Evolutionary conservation across 2,113 vertebrate species (phyloP).

Genomic region (Oreochromis tanganicae): DNA sequence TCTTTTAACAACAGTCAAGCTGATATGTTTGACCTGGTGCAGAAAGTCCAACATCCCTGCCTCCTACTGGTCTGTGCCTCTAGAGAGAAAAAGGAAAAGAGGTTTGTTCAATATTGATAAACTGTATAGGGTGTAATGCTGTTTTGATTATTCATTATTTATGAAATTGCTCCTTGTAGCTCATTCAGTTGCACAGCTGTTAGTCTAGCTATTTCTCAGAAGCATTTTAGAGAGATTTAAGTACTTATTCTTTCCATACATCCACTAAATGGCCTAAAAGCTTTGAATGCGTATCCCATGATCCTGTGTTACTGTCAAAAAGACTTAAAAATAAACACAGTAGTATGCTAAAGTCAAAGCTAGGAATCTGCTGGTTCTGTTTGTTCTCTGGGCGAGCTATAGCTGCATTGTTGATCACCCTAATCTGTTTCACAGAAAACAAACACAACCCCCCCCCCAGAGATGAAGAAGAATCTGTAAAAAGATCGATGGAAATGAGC

Average conservation of each 20-base stretch:
- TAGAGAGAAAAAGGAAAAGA: neutral
- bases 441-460: accelerated
- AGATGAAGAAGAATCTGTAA: neutral
- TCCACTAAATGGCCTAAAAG: neutral
- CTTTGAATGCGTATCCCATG: neutral
- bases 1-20: neutral
- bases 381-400: neutral
- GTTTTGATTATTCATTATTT: neutral
- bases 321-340: neutral
- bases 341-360: neutral
- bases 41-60: neutral
- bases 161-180: neutral
- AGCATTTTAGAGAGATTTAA: neutral
- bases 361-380: neutral
- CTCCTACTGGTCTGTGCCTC: neutral
- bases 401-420: neutral
- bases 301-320: neutral
- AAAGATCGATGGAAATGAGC: neutral
- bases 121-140: neutral
- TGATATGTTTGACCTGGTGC: neutral
- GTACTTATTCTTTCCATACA: neutral
- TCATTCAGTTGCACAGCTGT: neutral
- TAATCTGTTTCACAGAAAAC: neutral
- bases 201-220: neutral
- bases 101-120: neutral